Conservation (phyloP, 2,797 vertebrate species). For the Naso thynnoides region DNA sequence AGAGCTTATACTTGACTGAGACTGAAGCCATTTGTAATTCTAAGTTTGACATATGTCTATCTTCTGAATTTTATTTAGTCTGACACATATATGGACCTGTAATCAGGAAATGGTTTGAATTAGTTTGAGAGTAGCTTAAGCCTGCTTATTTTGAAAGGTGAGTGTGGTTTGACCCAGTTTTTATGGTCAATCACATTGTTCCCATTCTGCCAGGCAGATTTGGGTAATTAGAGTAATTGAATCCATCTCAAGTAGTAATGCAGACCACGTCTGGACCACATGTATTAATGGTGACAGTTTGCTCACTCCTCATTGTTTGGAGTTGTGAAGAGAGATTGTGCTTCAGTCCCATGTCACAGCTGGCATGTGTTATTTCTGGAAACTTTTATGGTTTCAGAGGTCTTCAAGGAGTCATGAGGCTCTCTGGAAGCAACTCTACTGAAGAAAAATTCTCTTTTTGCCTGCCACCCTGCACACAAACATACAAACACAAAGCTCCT, state of each 20-base stretch:
- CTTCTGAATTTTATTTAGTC: conserved; percentile 36
- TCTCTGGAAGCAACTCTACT: conserved; percentile 76
- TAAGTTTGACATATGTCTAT: conserved; percentile 12
- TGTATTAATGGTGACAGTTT: conserved; percentile 56
- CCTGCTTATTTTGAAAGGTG: conserved; percentile 54
- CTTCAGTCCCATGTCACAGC: conserved; percentile 80
- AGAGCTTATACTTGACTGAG: conserved; percentile 58
- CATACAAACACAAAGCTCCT: conserved; percentile 27
- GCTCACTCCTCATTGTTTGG: conserved; percentile 55
- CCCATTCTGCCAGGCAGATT: conserved; percentile 58
- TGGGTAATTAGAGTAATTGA: conserved; percentile 67
- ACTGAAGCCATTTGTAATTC: conserved; percentile 65
- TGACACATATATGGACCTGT: conserved; percentile 30
- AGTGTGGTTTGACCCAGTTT: conserved; percentile 49
- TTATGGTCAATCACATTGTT: conserved; percentile 59
- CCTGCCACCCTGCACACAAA: conserved; percentile 37
- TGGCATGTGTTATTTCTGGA: conserved; percentile 78
- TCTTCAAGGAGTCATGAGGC: conserved; percentile 76
- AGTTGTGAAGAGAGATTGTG: conserved; percentile 59
- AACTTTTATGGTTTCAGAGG: conserved; percentile 79
- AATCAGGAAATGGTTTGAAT: conserved; percentile 40
- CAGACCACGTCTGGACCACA: conserved; percentile 62
- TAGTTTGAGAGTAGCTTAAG: conserved; percentile 27
- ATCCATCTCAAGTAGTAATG: conserved; percentile 59
- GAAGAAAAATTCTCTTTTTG: conserved; percentile 40